A percentile compares a stretch with the other conserved stretches of the same genome.
These are phyloP conservation scores for Homalodisca vitripennis DNA, from an alignment of 1,140 invertebrate species.

Conservation along the genomic window DNA sequence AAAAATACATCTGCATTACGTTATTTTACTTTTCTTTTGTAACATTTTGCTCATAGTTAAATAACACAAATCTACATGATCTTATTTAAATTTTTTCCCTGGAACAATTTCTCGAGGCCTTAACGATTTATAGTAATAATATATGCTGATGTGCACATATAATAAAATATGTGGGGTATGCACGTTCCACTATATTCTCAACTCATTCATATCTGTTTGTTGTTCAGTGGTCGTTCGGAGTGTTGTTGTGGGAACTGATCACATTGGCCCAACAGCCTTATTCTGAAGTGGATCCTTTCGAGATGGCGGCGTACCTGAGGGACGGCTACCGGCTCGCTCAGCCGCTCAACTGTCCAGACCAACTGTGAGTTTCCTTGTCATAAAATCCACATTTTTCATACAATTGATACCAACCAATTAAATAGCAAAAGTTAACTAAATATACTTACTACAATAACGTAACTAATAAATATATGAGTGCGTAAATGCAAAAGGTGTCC, in stretches of 20 bases:
- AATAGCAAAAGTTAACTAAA: background rate
- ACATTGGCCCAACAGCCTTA: constrained; percentile 87
- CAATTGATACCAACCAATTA: too few relatives aligned
- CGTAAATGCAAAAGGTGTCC: background rate
- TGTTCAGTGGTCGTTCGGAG: constrained; percentile 89
- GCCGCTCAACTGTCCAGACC: constrained; percentile 92
- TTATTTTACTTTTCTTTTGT: too few relatives aligned
- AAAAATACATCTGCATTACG: too few relatives aligned
- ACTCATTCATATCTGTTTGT: too few relatives aligned
- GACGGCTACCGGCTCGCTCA: constrained; percentile 88
- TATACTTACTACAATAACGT: background rate
- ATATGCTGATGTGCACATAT: too few relatives aligned
- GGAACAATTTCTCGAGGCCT: too few relatives aligned
- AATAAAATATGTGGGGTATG: too few relatives aligned
- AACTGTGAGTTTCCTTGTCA: constrained; percentile 69
- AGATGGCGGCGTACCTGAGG: constrained; percentile 81
- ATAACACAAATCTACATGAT: too few relatives aligned
- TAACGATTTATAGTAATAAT: too few relatives aligned
- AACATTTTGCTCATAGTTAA: too few relatives aligned
- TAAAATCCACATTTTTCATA: background rate
- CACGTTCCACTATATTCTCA: too few relatives aligned
- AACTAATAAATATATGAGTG: background rate
- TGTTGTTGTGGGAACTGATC: constrained; percentile 91
- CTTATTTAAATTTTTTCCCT: too few relatives aligned
- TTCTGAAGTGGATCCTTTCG: constrained; percentile 87